Conservation (phyloP, 2,113 vertebrate species). For the Tenrec ecaudatus region DNA sequence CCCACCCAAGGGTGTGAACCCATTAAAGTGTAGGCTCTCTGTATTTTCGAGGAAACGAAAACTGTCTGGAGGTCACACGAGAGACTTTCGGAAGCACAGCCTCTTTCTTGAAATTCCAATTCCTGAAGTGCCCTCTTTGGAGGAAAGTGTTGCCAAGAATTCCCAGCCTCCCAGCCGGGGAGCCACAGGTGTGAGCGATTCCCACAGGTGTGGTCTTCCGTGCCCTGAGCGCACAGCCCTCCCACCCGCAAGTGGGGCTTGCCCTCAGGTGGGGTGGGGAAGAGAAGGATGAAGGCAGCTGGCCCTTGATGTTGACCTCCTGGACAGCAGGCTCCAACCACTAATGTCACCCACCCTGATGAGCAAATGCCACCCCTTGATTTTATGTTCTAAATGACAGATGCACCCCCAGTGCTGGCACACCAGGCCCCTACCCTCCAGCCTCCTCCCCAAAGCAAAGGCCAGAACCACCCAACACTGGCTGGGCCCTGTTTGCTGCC, state of each 20-base stretch:
- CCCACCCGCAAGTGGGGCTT: no score
- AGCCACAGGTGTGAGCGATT: no score
- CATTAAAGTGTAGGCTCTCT: not conserved
- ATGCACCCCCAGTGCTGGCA: not conserved
- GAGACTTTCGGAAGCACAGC: slow-evolving; percentile 63
- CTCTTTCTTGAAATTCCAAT: slow-evolving; percentile 72
- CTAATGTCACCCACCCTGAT: not conserved
- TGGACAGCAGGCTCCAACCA: no score
- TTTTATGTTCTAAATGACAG: not conserved
- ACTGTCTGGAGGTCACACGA: not conserved
- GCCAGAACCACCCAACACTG: not conserved
- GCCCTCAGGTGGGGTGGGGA: no score
- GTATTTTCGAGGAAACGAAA: not conserved
- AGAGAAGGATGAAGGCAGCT: not conserved
- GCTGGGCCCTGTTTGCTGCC: not conserved
- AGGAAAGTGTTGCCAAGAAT: slow-evolving; percentile 39
- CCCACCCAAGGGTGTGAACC: not conserved
- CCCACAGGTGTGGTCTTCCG: no score
- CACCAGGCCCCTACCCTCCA: not conserved
- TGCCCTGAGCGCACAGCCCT: not conserved
- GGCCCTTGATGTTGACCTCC: not conserved
- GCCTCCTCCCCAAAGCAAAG: not conserved
- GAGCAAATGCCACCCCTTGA: not conserved
- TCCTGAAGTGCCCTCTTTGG: slow-evolving; percentile 71
- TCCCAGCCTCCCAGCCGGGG: not conserved